Evolutionary conservation across 2,113 vertebrate species (phyloP).

Genomic region (Pycnonotus jocosus): DNA sequence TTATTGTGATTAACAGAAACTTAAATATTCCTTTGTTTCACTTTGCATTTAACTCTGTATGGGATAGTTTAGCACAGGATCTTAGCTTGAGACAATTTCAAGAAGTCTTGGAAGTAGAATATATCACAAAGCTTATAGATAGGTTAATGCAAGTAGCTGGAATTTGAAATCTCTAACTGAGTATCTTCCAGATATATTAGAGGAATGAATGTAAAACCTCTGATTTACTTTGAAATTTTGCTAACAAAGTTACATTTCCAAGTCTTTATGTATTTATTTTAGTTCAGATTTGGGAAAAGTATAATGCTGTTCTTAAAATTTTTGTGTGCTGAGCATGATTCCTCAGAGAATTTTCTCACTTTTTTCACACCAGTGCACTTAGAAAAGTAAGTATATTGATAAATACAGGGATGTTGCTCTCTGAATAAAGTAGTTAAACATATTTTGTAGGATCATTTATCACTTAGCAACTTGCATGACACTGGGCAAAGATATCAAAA

Average conservation of each 20-base stretch:
- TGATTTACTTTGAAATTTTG: background rate
- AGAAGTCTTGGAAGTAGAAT: background rate
- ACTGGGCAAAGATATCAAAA: background rate
- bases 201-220: background rate
- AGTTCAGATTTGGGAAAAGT: background rate
- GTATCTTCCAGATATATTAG: background rate
- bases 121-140: background rate
- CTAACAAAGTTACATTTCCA: background rate
- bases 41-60: background rate
- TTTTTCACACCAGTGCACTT: background rate
- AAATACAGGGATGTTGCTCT: background rate
- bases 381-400: background rate
- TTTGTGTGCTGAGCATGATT: background rate
- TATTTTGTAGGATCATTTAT: background rate
- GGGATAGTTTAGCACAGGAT: background rate
- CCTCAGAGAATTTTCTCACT: background rate
- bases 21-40: background rate
- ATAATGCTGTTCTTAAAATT: background rate
- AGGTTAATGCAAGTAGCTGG: background rate
- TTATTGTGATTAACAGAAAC: background rate
- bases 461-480: background rate
- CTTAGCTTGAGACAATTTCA: background rate
- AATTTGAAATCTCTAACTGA: background rate
- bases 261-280: background rate
- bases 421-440: background rate